Evolutionary conservation across 1,140 invertebrate genomes (phyloP), one percentile per base, ranked within the genome.

Genomic region (Aricia agestis): DNA sequence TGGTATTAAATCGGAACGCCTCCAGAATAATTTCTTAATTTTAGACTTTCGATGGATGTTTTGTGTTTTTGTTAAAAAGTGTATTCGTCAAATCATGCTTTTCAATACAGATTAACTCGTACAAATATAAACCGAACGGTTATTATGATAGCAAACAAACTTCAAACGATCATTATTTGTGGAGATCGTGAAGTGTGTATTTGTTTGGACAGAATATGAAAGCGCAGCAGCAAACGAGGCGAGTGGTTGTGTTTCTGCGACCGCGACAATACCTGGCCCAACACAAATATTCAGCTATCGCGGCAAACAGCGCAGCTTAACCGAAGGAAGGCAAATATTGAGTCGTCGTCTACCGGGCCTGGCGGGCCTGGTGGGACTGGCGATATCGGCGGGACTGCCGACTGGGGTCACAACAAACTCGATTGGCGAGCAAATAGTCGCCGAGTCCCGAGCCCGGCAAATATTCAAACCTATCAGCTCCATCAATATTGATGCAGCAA

Each of bases 401-500:
- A 25, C 25, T 25, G 25, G 25, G 58, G 2, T 59, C 58, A 59
- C 58, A 59, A 59, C 58, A 63, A 63, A 63, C 19, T 63, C 6
- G 18, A 63, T 63, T 31, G 59, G 10, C 59, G 11, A 25, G 19
- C 19, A 63, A 63, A 31, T 18, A 63, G 36, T 36, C 36, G 36
- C 36, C 36, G 36, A 36, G 9, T 2, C 18, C 10, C 18, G 19
- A 63, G 18, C 7, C 59, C 19, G 59, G 59, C 59, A 63, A 25
- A 25, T 63, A 68, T 68, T 19, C 18, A 13, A 45, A 57, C 18
- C 67, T 17, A 57, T 68, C 67, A 68, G 45, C 42, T 58, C 45
- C 25, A 68, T 68, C 67, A 58, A 58, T 68, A 58, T 68, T 68
- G 42, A 52, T 68, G 9, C 45, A 68, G 67, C 9, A 13, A 59